phyloP scores from a whole-genome alignment of 1,140 invertebrate genomes.

The Zaprionus camerounensis region DNA sequence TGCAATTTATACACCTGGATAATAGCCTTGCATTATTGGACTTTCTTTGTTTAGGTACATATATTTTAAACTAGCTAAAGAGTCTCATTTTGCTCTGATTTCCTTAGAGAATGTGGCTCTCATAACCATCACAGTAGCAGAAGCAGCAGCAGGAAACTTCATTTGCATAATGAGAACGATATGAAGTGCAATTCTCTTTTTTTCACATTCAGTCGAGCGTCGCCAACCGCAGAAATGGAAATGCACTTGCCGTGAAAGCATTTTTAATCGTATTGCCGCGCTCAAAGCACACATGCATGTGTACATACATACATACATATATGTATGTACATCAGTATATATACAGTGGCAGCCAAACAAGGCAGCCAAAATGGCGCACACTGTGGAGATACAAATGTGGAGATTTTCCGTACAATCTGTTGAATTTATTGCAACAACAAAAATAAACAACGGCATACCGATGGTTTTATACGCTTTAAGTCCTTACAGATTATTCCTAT shows the following conservation, averaged over 20 bases:
- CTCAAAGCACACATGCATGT: constrained; percentile 9
- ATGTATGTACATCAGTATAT: background rate
- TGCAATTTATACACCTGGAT: no score
- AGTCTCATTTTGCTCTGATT: no score
- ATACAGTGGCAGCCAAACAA: constrained; percentile 2
- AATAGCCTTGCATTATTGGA: no score
- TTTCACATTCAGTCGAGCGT: constrained; percentile 3
- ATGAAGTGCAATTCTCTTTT: constrained; percentile 40
- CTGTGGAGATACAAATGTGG: constrained; percentile 62
- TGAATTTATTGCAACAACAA: constrained; percentile 28
- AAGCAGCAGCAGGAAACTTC: background rate
- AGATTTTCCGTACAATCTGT: constrained; percentile 70
- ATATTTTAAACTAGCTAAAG: no score
- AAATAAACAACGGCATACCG: background rate
- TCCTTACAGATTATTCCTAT: background rate
- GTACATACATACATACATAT: background rate
- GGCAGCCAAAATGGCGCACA: constrained; percentile 31
- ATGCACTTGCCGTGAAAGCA: constrained; percentile 82
- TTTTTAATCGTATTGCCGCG: constrained; percentile 75
- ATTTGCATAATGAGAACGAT: constrained; percentile 71
- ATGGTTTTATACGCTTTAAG: background rate
- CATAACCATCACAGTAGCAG: background rate
- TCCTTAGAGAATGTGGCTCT: no score
- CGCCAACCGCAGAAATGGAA: constrained; percentile 74
- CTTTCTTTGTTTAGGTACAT: no score